Conservation (phyloP, 2,113 vertebrate genomes). For the Pollimyrus isidori region DNA sequence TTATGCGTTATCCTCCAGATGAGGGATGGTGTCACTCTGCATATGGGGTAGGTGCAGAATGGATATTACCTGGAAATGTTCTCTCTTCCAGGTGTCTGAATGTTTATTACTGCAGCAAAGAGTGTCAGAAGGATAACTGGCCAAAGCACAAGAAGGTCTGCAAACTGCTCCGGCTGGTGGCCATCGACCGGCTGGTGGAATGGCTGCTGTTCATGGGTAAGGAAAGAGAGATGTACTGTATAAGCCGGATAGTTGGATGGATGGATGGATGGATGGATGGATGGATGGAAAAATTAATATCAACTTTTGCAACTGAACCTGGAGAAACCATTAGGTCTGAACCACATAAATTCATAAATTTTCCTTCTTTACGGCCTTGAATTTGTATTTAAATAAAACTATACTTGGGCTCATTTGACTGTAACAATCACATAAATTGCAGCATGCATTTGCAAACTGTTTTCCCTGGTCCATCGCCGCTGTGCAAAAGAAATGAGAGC, state of each 20-base stretch:
- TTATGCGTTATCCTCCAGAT: not conserved
- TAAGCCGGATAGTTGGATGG: not conserved
- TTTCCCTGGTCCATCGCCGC: not conserved
- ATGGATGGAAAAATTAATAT: not conserved
- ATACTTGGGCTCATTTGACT: not conserved
- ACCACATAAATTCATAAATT: not conserved
- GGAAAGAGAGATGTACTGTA: not conserved
- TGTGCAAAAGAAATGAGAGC: not conserved
- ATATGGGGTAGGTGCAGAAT: not conserved
- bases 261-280: not conserved
- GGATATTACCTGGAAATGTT: conserved; percentile 26
- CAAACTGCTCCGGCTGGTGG: conserved; percentile 72
- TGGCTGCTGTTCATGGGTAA: conserved; percentile 88
- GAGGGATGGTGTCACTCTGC: not conserved
- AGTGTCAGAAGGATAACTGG: conserved; percentile 82
- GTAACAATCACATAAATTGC: not conserved
- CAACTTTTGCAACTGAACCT: not conserved
- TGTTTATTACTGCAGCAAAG: conserved; percentile 79
- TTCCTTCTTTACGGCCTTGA: not conserved
- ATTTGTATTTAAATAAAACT: not conserved
- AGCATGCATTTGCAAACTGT: not conserved
- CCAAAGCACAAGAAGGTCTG: conserved; percentile 81
- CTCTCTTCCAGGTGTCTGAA: conserved; percentile 70
- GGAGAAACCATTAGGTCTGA: not conserved
- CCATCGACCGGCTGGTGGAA: conserved; percentile 81